These are phyloP conservation scores for Electrona antarctica DNA, from an alignment of 2,113 vertebrate genomes.

Conservation along the genomic window DNA sequence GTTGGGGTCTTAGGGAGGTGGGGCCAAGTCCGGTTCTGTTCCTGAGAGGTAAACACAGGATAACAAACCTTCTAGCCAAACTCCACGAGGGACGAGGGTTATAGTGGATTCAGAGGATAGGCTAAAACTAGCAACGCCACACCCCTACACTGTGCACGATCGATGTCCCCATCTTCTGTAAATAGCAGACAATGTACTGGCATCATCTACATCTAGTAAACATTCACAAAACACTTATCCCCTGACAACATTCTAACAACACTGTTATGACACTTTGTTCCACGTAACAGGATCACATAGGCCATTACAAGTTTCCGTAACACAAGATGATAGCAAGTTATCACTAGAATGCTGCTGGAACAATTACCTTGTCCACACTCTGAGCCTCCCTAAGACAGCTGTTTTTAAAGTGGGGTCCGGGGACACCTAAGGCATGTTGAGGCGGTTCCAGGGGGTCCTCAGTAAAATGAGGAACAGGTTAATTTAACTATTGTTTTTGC, in stretches of 20 bases:
- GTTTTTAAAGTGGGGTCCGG: too few relatives aligned
- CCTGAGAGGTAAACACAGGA: conserved; percentile 78
- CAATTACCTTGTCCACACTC: conserved; percentile 5
- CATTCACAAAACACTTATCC: conserved; percentile 70
- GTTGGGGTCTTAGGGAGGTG: conserved; percentile 54
- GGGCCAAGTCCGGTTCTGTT: conserved; percentile 63
- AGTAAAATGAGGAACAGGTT: too few relatives aligned
- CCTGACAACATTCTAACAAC: conserved; percentile 64
- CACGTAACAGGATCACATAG: conserved; percentile 26
- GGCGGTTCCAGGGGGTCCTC: too few relatives aligned
- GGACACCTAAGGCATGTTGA: too few relatives aligned
- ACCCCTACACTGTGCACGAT: conserved; percentile 53
- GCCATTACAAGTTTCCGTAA: conserved; percentile 47
- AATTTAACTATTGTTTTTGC: too few relatives aligned
- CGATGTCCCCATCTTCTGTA: conserved; percentile 58
- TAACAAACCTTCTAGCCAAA: conserved; percentile 50
- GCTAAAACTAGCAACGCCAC: conserved; percentile 71
- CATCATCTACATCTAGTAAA: conserved; percentile 73
- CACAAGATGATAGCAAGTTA: conserved; percentile 54
- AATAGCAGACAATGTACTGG: conserved; percentile 76
- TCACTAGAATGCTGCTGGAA: conserved; percentile 48
- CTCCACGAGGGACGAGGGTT: conserved; percentile 36
- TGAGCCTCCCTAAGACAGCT: too few relatives aligned
- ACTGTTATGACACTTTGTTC: conserved; percentile 61
- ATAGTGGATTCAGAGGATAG: conserved; percentile 65